These are phyloP conservation scores for Oscheius sp. DNA, from an alignment of 2,888 invertebrate species.

Conservation along the genomic window DNA sequence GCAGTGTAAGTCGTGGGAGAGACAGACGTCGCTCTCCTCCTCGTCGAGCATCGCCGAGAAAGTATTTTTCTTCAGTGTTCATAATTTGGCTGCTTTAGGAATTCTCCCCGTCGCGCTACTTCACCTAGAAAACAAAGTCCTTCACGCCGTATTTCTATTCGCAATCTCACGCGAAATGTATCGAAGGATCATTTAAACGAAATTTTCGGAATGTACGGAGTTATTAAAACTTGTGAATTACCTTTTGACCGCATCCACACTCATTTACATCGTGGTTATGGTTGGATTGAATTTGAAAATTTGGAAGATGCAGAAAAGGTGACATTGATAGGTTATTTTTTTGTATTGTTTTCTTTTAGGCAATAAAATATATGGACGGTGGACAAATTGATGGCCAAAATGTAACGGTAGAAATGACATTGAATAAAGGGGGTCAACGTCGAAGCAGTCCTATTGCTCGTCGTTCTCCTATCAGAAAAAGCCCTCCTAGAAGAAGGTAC, in stretches of 20 bases:
- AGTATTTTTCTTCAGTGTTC: conserved; percentile 3
- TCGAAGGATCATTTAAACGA: conserved; percentile 81
- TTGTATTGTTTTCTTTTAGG: conserved; percentile 73
- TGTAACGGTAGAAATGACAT: conserved; percentile 53
- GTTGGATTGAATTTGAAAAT: conserved; percentile 92
- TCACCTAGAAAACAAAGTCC: conserved; percentile 48
- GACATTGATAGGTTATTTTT: not conserved
- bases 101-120: conserved; percentile 38
- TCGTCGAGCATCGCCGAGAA: conserved; percentile 31
- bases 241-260: conserved; percentile 88
- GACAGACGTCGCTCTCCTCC: conserved; percentile 45
- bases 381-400: conserved; percentile 75
- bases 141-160: conserved; percentile 49
- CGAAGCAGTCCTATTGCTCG: conserved; percentile 18
- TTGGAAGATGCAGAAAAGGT: conserved; percentile 92
- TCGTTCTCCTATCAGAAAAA: conserved; percentile 38
- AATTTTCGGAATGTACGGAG: conserved; percentile 82
- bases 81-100: no score
- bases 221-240: conserved; percentile 88
- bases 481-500: conserved; percentile 20
- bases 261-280: conserved; percentile 89
- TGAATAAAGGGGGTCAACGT: conserved; percentile 29
- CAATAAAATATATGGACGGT: conserved; percentile 99
- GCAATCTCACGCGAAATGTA: conserved; percentile 59
- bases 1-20: conserved; percentile 49